A percentile compares a stretch with the other conserved stretches of the same genome.
Conservation (phyloP, 2,797 vertebrate genomes). For the Schizopygopsis pylzovi region DNA sequence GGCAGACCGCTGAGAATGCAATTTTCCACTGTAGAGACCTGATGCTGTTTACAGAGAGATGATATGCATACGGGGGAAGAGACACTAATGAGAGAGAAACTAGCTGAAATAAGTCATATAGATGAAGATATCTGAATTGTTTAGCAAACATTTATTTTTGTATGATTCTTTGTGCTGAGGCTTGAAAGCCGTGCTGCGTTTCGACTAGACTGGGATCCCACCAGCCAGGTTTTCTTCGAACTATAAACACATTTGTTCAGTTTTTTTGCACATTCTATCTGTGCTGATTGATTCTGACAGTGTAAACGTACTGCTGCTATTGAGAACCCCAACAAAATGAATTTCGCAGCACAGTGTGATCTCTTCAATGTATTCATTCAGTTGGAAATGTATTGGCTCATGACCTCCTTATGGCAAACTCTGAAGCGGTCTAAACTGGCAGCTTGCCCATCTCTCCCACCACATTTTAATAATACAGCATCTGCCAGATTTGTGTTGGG, state of each 20-base stretch:
- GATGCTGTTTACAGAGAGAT: conserved; percentile 26
- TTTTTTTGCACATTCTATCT: background rate
- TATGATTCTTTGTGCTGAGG: background rate
- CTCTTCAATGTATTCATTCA: conserved; percentile 24
- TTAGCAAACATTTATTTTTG: conserved; percentile 5
- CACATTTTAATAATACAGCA: conserved; percentile 20
- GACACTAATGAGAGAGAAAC: conserved; percentile 4
- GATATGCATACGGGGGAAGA: conserved; percentile 3
- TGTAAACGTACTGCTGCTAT: conserved; percentile 13
- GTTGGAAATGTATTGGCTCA: conserved; percentile 21
- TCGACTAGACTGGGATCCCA: background rate
- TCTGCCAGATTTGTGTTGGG: conserved; percentile 9
- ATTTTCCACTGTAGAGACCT: conserved; percentile 12
- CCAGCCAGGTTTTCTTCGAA: conserved; percentile 25
- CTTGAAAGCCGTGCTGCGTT: background rate
- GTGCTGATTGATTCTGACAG: conserved; percentile 14
- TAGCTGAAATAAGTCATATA: conserved; percentile 14
- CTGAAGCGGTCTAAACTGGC: conserved; percentile 22
- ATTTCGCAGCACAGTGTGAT: conserved; percentile 6
- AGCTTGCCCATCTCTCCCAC: conserved; percentile 1
- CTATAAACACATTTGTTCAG: background rate
- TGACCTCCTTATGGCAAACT: conserved; percentile 30
- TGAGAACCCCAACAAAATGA: conserved; percentile 2
- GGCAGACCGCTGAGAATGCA: conserved; percentile 34
- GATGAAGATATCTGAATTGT: background rate